A percentile compares a stretch with the other conserved stretches of the same genome.
phyloP scores from a whole-genome alignment of 2,113 vertebrate species.

The Boulengeromyrus knoepffleri region DNA sequence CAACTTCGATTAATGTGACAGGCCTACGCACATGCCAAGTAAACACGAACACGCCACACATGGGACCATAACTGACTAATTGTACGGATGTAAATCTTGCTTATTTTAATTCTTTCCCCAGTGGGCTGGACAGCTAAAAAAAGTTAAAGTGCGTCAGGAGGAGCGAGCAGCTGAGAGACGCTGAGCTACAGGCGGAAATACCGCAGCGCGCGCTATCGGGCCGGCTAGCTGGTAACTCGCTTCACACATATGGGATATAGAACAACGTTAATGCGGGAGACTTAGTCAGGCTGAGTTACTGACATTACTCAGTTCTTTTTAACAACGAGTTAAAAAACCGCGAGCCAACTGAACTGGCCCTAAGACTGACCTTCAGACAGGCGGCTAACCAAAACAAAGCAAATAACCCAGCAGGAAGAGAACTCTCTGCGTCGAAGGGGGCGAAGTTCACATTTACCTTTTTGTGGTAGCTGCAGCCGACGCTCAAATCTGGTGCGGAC shows the following conservation, averaged over 20 bases:
- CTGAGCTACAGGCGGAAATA: background rate
- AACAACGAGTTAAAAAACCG: background rate
- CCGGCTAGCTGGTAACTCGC: background rate
- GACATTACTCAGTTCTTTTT: background rate
- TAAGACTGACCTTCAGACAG: background rate
- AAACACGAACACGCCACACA: background rate
- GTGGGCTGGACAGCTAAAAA: background rate
- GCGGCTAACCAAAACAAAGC: background rate
- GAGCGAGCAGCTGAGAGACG: background rate
- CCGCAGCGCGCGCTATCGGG: background rate
- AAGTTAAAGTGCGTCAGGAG: background rate
- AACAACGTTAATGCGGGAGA: background rate
- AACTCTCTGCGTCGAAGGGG: too few relatives aligned
- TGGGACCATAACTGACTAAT: background rate
- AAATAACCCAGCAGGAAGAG: background rate
- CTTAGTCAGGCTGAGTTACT: background rate
- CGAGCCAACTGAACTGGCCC: background rate
- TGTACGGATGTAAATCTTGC: background rate
- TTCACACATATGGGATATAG: background rate
- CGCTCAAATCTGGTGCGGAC: conserved; percentile 46
- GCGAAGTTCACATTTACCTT: conserved; percentile 46
- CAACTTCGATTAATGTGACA: background rate
- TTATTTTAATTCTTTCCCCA: background rate
- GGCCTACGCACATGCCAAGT: background rate
- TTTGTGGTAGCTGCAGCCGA: conserved; percentile 51